A percentile compares a stretch with the other conserved stretches of the same genome.
phyloP scores from a whole-genome alignment of 2,797 vertebrate genomes.

The Acanthurus tractus region DNA sequence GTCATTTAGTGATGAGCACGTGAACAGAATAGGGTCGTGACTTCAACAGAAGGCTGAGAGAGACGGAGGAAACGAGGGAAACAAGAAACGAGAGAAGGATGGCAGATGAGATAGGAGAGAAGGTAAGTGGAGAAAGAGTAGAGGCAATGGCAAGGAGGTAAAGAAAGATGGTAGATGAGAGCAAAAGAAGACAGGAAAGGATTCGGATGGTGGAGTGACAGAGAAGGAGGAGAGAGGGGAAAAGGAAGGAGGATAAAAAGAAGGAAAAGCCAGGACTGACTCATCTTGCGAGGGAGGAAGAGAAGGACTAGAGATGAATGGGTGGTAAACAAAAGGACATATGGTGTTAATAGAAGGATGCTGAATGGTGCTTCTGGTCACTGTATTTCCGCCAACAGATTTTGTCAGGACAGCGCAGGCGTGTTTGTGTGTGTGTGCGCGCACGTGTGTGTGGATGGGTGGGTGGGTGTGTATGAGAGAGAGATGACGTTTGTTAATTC shows the following conservation, averaged over 20 bases:
- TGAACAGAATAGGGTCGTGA: conserved; percentile 75
- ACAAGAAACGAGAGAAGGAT: background rate
- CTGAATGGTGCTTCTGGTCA: conserved; percentile 50
- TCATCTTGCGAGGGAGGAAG: conserved; percentile 46
- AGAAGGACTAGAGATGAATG: conserved; percentile 49
- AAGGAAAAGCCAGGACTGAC: conserved; percentile 26
- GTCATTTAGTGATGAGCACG: conserved; percentile 82
- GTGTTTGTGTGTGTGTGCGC: background rate
- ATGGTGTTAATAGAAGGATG: conserved; percentile 58
- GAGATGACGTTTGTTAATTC: conserved; percentile 32
- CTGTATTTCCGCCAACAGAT: conserved; percentile 60
- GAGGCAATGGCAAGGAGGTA: background rate
- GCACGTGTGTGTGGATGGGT: conserved; percentile 4
- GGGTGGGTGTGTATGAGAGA: no score
- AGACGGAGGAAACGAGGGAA: conserved; percentile 1
- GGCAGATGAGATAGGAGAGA: conserved; percentile 4
- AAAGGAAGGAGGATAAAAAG: background rate
- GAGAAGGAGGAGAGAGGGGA: background rate
- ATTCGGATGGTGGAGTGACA: background rate
- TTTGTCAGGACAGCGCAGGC: conserved; percentile 30
- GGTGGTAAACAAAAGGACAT: conserved; percentile 59
- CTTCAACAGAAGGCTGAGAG: conserved; percentile 49
- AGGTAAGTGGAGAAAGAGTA: conserved; percentile 2
- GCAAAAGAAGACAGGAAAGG: background rate
- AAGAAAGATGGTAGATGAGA: background rate